Evolutionary conservation across 2,113 vertebrate genomes (phyloP), one percentile per base, ranked within the genome.

Genomic region (Salvelinus namaycush): DNA sequence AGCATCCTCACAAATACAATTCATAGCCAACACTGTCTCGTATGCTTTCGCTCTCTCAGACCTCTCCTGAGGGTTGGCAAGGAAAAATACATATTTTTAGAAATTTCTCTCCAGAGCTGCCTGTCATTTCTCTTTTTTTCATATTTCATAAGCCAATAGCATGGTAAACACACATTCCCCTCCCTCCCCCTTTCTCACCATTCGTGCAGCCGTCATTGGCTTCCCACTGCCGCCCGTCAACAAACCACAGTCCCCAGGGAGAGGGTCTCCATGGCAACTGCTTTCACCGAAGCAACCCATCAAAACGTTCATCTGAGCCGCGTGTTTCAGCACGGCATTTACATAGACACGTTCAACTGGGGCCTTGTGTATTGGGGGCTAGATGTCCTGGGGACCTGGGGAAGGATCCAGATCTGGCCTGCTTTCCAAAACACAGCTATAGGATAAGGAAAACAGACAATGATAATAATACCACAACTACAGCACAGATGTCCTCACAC

Each of bases 61-160:
- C 80, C 85, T 91, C 91, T 90, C 90, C 85, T 80, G 89, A 88
- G 91, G 89, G 86, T 92, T 44, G 90, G 76, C 86, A 67, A 87
- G 91, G 89, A 85, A 92, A 91, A 90, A 91, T 86, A 89, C 81
- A 89, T 92, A 93, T 92, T 93, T 93, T 93, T 93, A 93, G 91
- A 90, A 72, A 84, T 88, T 82, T 75, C 80, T 48, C 83, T 89
- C 80, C 81, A 87, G 81, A 86, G 80, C 82, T 86, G 87, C 87
- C 70, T 91, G 87, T 92, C 89, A 86, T 84, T 86, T 84, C 39
- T 78, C 29, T 76, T 74, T 72, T 76, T 69, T 86, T 83, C 8
- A 39, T 39, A 80, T 87, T 87, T 87, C 79, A 88, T 86, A 83
- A 88, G 84, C 76, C 65, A 78, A 76, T 80, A 86, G 90, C 91